Base-by-base conservation (phyloP, 2,888 invertebrate species). In the Drosophila conformis region DNA sequence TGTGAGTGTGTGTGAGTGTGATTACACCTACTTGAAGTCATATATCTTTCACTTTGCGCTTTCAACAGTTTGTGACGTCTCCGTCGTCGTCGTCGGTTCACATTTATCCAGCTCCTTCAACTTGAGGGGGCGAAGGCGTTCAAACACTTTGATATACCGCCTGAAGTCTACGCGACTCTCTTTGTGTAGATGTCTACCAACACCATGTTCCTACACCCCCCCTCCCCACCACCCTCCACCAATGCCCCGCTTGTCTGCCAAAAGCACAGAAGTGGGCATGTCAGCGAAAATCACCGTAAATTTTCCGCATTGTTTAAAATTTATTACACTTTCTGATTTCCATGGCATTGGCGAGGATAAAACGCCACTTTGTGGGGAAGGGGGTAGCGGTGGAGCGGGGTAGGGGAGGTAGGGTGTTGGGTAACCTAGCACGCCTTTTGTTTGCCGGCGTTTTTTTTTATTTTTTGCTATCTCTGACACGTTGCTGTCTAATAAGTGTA, bases 31-130 rank as follows among this genome's bases (percentile, higher is more conserved):
- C 85, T 86, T 83, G 83, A 83, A 87, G 87, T 82, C 87, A 82
- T 88, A 89, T 89, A 89, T 89, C 88, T 89, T 87, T 81, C 88
- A 86, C 87, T 88, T 87, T 86, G 84, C 83, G 88, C 88, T 89
- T 88, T 89, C 88, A 89, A 89, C 89, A 89, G 86, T 87, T 89
- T 87, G 86, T 87, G 88, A 85, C 86, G 85, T 82, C 76, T 33
- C 33, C 82, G 71, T 71, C 81, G 81, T 81, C 83, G 73, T 71
- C 40, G 33, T 33, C 38, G 36, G 46, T 27, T 60, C 27, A 36
- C 48, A 7, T 53, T 40, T 31, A 25, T 49, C 18, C 49, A 49
- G 18, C 49, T 49, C 46, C 46, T 46, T 46, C 46, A 25, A 8
- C 15, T 8, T 15, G 25, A 46, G 25, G 15, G 15, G 82, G 87